Evolutionary conservation across 2,797 vertebrate species (phyloP), one percentile per base, ranked within the genome.

Genomic region (Florisuga fusca): DNA sequence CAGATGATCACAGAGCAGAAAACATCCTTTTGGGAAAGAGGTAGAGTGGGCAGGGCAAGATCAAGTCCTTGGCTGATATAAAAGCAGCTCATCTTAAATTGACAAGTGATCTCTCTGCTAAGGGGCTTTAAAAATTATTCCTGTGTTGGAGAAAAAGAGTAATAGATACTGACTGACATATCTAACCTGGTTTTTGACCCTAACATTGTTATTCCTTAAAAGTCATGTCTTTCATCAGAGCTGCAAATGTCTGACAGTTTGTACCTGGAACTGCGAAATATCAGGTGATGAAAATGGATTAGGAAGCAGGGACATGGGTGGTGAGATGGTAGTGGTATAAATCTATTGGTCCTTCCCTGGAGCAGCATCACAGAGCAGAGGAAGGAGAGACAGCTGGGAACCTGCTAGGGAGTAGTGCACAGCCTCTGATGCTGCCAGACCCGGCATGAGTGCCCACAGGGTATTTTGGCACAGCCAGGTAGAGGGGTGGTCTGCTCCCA

Each of bases 401-500:
- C 45, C 63, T 33, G 15, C 38, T 43, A n/a, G 7, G n/a, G 5
- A 54, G 10, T 0, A 3, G 15, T 18, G 5, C 4, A 1, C 4
- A n/a, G 20, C 4, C 10, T 7, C 7, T 2, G 2, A 1, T 22
- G 12, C 74, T 41, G 34, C 22, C 67, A 57, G 27, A 73, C 15
- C 9, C 2, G 1, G 5, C 51, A 77, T 4, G 12, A 8, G 13
- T 0, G 0, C n/a, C n/a, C 0, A 0, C 4, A 10, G 2, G 6
- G 12, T 58, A 7, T 31, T 71, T 51, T 62, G 22, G n/a, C 51
- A 22, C 4, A 18, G 16, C 34, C n/a, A 51, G 13, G 12, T 18
- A 33, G 8, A 66, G n/a, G 6, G 4, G 6, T n/a, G 33, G 34
- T 34, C 25, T 7, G 8, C 8, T 88, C 21, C 16, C 33, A 46